Evolutionary conservation across 2,888 invertebrate species (phyloP).

Genomic region (Nesidiocoris tenuis): DNA sequence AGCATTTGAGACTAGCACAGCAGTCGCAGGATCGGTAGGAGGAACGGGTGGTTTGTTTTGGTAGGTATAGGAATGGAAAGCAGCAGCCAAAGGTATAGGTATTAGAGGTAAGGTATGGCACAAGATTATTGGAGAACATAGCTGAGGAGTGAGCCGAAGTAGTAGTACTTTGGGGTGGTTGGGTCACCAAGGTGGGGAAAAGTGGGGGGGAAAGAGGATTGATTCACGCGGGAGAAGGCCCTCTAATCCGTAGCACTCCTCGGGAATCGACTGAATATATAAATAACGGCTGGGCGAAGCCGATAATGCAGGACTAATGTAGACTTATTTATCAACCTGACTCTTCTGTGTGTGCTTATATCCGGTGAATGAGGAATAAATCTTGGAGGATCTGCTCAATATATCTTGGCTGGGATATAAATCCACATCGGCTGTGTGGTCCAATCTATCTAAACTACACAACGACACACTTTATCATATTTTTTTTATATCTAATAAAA

Average conservation of each 20-base stretch:
- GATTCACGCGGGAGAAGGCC: slow-evolving; percentile 25
- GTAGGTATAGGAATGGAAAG: neutral
- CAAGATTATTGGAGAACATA: neutral
- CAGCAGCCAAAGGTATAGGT: neutral
- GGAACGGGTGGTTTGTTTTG: neutral
- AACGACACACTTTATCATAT: slow-evolving; percentile 44
- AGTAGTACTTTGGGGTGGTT: too few relatives aligned
- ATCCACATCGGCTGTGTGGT: slow-evolving; percentile 49
- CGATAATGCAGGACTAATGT: slow-evolving; percentile 49
- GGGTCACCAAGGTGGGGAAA: neutral
- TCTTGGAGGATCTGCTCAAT: slow-evolving; percentile 46
- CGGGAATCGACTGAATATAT: slow-evolving; percentile 45
- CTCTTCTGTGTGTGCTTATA: slow-evolving; percentile 45
- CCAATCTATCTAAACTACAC: slow-evolving; percentile 46
- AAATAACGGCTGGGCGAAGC: slow-evolving; percentile 45
- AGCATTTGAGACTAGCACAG: too few relatives aligned
- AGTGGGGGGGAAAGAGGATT: slow-evolving; percentile 38
- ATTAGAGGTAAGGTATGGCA: neutral
- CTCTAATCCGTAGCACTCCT: slow-evolving; percentile 39
- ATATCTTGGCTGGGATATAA: slow-evolving; percentile 47
- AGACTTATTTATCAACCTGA: slow-evolving; percentile 48
- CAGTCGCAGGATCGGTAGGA: neutral
- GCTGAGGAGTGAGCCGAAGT: neutral
- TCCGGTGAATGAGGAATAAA: slow-evolving; percentile 47
- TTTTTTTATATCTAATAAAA: slow-evolving; percentile 48